phyloP scores from a whole-genome alignment of 2,797 vertebrate genomes.

The Lacerta agilis region DNA sequence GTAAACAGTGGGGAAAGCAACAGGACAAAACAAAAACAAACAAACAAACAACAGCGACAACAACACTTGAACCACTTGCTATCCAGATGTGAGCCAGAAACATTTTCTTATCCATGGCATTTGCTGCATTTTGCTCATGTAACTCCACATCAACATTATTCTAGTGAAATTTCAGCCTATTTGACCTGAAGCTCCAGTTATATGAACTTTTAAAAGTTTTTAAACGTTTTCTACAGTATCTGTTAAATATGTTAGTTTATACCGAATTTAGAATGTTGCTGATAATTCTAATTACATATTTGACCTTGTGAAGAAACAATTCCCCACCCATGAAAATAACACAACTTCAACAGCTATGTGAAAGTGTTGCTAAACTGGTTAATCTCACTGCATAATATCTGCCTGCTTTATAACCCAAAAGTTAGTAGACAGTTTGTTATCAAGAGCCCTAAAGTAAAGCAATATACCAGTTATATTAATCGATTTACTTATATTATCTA shows the following conservation, averaged over 20 bases:
- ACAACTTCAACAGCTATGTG: neutral
- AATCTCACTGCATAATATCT: neutral
- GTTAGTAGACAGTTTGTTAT: constrained; percentile 43
- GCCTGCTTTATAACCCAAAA: constrained; percentile 25
- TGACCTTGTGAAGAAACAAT: constrained; percentile 6
- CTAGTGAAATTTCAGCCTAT: neutral
- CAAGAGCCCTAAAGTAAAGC: constrained; percentile 35
- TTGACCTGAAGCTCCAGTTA: neutral
- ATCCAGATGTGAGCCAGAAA: neutral
- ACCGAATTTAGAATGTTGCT: neutral
- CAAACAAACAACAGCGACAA: too few relatives aligned
- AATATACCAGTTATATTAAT: constrained; percentile 58
- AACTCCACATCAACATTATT: neutral
- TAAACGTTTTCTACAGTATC: neutral
- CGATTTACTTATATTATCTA: constrained; percentile 50
- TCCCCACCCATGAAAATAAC: constrained; percentile 19
- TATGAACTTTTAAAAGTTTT: neutral
- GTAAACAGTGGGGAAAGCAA: too few relatives aligned
- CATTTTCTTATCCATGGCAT: neutral
- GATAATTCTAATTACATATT: neutral
- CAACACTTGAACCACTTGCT: neutral
- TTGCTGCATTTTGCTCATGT: neutral
- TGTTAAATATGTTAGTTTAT: neutral
- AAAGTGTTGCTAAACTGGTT: constrained; percentile 6
- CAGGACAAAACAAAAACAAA: too few relatives aligned